A percentile compares a stretch with the other conserved stretches of the same genome.
These are phyloP conservation scores for Leptinotarsa undecemlineata DNA, from an alignment of 1,140 invertebrate genomes.

Conservation along the genomic window DNA sequence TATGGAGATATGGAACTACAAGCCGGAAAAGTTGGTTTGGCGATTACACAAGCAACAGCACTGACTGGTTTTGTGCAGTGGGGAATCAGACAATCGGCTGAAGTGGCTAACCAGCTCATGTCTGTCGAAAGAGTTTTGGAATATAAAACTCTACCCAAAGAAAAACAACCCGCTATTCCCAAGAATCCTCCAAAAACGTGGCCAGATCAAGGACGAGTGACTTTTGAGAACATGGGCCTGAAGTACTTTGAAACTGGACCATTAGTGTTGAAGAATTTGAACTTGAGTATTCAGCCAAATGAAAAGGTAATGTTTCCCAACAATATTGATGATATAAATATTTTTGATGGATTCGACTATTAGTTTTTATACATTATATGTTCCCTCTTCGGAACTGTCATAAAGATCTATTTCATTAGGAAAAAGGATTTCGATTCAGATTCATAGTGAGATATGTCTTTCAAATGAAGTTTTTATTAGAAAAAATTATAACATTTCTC, in stretches of 20 bases:
- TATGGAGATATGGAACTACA: constrained; percentile 44
- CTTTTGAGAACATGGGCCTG: constrained; percentile 60
- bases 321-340: too few relatives aligned
- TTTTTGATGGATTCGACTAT: too few relatives aligned
- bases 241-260: constrained; percentile 60
- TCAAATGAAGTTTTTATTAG: too few relatives aligned
- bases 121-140: constrained; percentile 75
- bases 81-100: constrained; percentile 73
- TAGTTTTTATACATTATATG: too few relatives aligned
- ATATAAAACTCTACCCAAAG: constrained; percentile 67
- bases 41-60: constrained; percentile 62
- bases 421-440: too few relatives aligned
- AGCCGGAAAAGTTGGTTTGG: constrained; percentile 64
- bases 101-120: constrained; percentile 80
- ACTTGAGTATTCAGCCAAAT: constrained; percentile 64
- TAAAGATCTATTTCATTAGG: too few relatives aligned
- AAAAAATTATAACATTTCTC: too few relatives aligned
- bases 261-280: constrained; percentile 64
- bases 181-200: constrained; percentile 52
- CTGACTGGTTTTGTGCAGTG: constrained; percentile 68
- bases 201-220: constrained; percentile 56
- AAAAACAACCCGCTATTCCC: constrained; percentile 59
- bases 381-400: too few relatives aligned
- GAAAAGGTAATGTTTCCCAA: constrained; percentile 69
- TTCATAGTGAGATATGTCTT: too few relatives aligned